These are phyloP conservation scores for Colletes gigas DNA, from an alignment of 1,140 invertebrate species.

Conservation along the genomic window DNA sequence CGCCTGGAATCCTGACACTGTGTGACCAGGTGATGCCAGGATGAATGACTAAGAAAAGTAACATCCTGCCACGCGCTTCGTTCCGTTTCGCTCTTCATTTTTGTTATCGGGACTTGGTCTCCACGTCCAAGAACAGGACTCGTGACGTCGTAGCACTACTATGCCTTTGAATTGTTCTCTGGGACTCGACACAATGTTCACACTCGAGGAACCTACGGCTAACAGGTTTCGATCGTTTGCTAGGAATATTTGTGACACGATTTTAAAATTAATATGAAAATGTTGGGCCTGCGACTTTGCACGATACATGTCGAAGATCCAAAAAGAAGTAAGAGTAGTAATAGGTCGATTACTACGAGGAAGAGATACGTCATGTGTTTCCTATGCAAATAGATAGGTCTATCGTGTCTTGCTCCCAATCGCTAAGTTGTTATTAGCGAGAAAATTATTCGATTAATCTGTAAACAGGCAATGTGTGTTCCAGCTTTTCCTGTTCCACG, in stretches of 20 bases:
- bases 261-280: too few relatives aligned
- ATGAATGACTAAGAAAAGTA: constrained; percentile 66
- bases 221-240: too few relatives aligned
- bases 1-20: constrained; percentile 72
- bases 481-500: constrained; percentile 50
- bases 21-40: constrained; percentile 66
- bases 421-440: neutral
- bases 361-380: neutral
- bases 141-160: too few relatives aligned
- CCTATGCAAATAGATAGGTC: too few relatives aligned
- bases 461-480: neutral
- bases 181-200: too few relatives aligned
- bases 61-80: constrained; percentile 46
- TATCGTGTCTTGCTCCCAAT: neutral
- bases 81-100: constrained; percentile 26
- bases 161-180: too few relatives aligned
- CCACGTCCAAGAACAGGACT: neutral
- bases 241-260: too few relatives aligned
- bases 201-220: too few relatives aligned
- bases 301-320: too few relatives aligned
- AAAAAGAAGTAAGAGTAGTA: too few relatives aligned
- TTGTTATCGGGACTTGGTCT: neutral
- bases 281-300: too few relatives aligned
- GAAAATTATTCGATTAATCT: neutral
- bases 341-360: neutral